Evolutionary conservation across 1,140 invertebrate species (phyloP).

Genomic region (Battus philenor): DNA sequence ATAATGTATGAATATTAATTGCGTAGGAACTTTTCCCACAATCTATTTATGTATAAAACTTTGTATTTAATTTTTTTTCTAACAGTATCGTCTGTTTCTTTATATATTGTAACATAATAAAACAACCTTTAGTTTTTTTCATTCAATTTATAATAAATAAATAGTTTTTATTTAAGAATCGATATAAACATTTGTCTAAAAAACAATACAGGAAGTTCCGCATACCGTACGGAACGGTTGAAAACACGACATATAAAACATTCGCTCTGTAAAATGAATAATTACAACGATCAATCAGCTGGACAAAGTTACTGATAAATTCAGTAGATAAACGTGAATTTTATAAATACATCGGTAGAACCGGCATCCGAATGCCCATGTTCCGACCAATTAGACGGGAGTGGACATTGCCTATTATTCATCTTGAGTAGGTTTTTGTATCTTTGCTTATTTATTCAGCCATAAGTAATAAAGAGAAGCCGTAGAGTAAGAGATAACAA

Average conservation of each 20-base stretch:
- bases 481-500: background rate
- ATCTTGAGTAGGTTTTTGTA: constrained; percentile 1
- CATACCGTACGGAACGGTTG: constrained; percentile 1
- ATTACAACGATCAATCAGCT: constrained; percentile 14
- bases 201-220: no score
- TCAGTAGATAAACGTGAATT: constrained; percentile 12
- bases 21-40: no score
- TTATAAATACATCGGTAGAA: constrained; percentile 16
- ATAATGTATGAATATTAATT: no score
- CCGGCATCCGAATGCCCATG: background rate
- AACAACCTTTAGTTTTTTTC: no score
- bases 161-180: no score
- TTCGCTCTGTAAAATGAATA: constrained; percentile 9
- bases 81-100: no score
- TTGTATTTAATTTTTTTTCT: no score
- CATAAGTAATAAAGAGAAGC: constrained; percentile 7
- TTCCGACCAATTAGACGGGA: constrained; percentile 8
- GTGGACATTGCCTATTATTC: constrained; percentile 1
- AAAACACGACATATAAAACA: background rate
- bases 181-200: no score
- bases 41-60: no score
- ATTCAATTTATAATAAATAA: no score
- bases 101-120: no score
- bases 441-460: constrained; percentile 5
- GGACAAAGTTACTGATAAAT: constrained; percentile 13